Evolutionary conservation across 1,140 invertebrate species (phyloP), one percentile per base, ranked within the genome.

Genomic region (Ips nitidus): DNA sequence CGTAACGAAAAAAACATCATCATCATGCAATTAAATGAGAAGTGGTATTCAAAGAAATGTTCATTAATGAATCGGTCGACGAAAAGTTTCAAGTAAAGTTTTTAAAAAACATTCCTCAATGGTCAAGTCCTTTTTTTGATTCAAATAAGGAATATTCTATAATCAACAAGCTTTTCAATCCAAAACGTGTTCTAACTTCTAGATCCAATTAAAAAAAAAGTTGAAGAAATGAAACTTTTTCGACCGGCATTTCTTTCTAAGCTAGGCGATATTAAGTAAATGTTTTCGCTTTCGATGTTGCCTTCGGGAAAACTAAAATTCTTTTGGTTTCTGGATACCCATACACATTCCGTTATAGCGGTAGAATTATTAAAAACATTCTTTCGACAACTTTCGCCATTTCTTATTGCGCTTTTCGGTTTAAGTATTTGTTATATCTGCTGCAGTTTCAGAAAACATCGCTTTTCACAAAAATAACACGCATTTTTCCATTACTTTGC

Each of bases 61-160:
- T 71, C 53, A 68, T 71, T 68, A 73, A 69, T 71, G 71, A 71
- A 68, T 68, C 57, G 40, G 57, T 4, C 58, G 45, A 2, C 58
- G 42, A 66, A 59, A 73, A 71, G 64, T 63, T 75, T 58, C 7
- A 60, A 72, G 61, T 69, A 43, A 60, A 59, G 57, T 72, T 60
- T 69, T 72, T 41, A 57, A 66, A 22, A 69, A 68, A 50, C 59
- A 52, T 53, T 70, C 36, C 59, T 73, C 65, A 62, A 69, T 69
- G 72, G 66, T 73, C 72, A 73, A 71, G 57, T 70, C 53, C 52
- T 62, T 68, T 22, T 22, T 53, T 71, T 60, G 70, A 43, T 67
- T 71, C 65, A 43, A 70, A 70, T 65, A 59, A 73, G 41, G 68
- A 70, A 66, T 68, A 71, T 71, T 73, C 70, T 73, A 73, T 73